Evolutionary conservation across 2,888 invertebrate genomes (phyloP).

Genomic region (Rotaria macrura): DNA sequence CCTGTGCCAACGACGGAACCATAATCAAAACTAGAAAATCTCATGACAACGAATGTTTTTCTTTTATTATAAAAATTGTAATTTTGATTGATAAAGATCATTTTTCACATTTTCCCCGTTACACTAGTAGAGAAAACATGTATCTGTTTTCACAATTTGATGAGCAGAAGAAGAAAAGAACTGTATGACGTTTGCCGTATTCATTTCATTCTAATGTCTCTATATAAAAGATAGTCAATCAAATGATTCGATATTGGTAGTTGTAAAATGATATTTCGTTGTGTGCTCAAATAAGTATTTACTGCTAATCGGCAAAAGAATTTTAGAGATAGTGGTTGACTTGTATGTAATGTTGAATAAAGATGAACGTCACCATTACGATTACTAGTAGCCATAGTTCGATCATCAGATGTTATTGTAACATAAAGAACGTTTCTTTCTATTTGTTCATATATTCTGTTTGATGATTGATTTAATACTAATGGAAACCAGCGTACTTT

Average conservation of each 20-base stretch:
- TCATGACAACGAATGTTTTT: too few species aligned
- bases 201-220: not conserved
- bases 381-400: not conserved
- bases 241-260: not conserved
- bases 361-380: slow-evolving; percentile 14
- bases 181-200: too few species aligned
- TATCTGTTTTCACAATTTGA: not conserved
- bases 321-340: not conserved
- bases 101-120: not conserved
- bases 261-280: not conserved
- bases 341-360: not conserved
- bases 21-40: not conserved
- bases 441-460: not conserved
- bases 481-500: slow-evolving; percentile 11
- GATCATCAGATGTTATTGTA: not conserved
- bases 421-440: not conserved
- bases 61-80: too few species aligned
- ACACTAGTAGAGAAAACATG: not conserved
- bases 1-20: not conserved
- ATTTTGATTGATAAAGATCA: not conserved
- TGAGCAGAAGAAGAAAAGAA: not conserved
- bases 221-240: not conserved
- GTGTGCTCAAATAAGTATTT: not conserved
- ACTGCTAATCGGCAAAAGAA: not conserved
- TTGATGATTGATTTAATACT: not conserved